phyloP scores from a whole-genome alignment of 2,888 invertebrate species.

The Patella caerulea region DNA sequence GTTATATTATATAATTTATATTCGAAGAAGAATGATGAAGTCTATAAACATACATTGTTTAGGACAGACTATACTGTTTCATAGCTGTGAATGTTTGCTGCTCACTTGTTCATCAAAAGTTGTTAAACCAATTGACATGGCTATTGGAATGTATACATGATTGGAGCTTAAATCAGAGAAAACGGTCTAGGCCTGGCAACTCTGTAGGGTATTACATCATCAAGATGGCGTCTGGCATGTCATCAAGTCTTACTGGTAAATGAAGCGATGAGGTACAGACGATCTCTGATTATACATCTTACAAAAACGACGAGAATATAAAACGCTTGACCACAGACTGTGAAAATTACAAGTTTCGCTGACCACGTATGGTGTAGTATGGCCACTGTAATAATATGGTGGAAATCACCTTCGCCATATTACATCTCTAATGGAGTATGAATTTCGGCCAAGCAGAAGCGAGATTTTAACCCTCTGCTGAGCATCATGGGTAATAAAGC shows the following conservation, averaged over 20 bases:
- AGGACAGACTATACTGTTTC: no score
- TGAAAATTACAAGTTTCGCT: conserved; percentile 10
- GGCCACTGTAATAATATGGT: conserved; percentile 1
- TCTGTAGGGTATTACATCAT: no score
- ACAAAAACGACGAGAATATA: background rate
- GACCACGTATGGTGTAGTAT: background rate
- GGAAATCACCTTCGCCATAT: background rate
- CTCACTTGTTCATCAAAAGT: no score
- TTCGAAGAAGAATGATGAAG: no score
- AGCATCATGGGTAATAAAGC: background rate
- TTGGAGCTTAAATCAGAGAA: no score
- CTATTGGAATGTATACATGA: no score
- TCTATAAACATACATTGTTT: no score
- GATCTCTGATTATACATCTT: background rate
- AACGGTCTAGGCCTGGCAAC: no score
- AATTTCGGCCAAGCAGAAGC: conserved; percentile 12
- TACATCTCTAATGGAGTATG: conserved; percentile 9
- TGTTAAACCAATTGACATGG: no score
- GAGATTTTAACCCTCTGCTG: conserved; percentile 5
- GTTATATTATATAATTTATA: no score
- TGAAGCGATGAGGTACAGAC: conserved; percentile 10
- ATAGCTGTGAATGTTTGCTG: no score
- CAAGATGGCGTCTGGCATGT: background rate
- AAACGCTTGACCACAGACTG: conserved; percentile 9
- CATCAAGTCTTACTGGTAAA: conserved; percentile 1